A percentile compares a stretch with the other conserved stretches of the same genome.
phyloP scores from a whole-genome alignment of 2,888 invertebrate species.

The Oscheius sp. region DNA sequence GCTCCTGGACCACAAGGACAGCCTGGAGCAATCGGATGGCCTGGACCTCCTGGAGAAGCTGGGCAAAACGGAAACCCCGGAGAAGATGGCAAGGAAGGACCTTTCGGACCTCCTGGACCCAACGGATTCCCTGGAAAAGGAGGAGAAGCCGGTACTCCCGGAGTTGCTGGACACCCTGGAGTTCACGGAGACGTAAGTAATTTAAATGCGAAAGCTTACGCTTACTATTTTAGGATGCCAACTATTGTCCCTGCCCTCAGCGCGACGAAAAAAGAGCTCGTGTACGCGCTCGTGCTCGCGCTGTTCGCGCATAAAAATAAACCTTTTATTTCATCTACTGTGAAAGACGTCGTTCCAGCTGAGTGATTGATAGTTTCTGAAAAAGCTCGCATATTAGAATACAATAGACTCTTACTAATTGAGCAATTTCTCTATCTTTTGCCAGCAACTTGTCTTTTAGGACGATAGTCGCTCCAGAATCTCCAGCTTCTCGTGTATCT shows the following conservation, averaged over 20 bases:
- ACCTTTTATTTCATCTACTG: slow-evolving; percentile 5
- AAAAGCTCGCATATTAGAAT: background rate
- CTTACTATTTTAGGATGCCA: too few relatives aligned
- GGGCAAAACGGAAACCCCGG: slow-evolving; percentile 51
- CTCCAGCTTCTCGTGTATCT: slow-evolving; percentile 32
- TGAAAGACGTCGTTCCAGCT: slow-evolving; percentile 34
- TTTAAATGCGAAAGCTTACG: background rate
- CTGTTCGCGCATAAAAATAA: too few relatives aligned
- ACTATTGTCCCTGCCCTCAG: slow-evolving; percentile 56
- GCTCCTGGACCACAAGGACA: slow-evolving; percentile 47
- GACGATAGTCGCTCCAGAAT: slow-evolving; percentile 50
- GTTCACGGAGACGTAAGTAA: slow-evolving; percentile 35
- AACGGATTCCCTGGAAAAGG: slow-evolving; percentile 47
- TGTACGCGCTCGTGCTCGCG: slow-evolving; percentile 9
- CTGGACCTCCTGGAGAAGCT: slow-evolving; percentile 50
- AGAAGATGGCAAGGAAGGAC: slow-evolving; percentile 44
- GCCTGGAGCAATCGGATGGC: slow-evolving; percentile 52
- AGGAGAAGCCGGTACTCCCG: slow-evolving; percentile 47
- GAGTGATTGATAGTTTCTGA: slow-evolving; percentile 17
- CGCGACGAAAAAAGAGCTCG: slow-evolving; percentile 10
- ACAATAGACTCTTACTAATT: slow-evolving; percentile 12
- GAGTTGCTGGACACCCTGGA: slow-evolving; percentile 49
- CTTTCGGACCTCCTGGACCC: slow-evolving; percentile 49
- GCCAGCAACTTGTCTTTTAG: slow-evolving; percentile 61
- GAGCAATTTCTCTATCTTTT: slow-evolving; percentile 59